Base-by-base conservation (phyloP, 2,113 vertebrate genomes). In the Tricholaema leucomelas region DNA sequence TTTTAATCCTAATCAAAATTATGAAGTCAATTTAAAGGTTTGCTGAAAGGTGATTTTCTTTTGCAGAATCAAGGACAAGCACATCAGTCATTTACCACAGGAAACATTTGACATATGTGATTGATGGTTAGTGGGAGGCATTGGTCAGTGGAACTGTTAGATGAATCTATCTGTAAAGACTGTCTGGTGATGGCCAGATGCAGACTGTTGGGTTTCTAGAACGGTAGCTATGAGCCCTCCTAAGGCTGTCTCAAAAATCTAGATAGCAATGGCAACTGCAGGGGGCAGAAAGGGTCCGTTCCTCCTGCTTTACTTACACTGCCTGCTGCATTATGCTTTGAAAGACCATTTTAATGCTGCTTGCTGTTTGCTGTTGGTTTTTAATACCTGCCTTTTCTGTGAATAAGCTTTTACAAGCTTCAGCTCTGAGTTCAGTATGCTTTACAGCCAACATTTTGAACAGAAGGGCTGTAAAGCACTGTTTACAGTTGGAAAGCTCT, bases 241-340 rank as follows among this genome's bases (percentile, higher is more conserved):
- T 83, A 52, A 55, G 30, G 73, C 83, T 89, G 66, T 58, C 46
- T 93, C 81, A 79, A 95, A 94, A 94, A 89, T 94, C 72, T 55
- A 44, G 85, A 44, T 82, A 78, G 80, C 79, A n/a, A 2, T 92
- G 82, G 92, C 55, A 93, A 97, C 92, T 94, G 91, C 88, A 96
- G 95, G 90, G 93, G 94, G 94, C 96, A 95, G 92, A 96, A 96
- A 95, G 84, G 87, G 83, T 94, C 94, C 46, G 0, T 86, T 91
- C 75, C 90, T 94, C 14, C 48, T 88, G 78, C 85, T 56, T 66
- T 67, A 31, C 93, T 88, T 75, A 10, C 28, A 12, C 60, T 56
- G 91, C 76, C 71, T 88, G 5, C 92, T 85, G 66, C 13, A 15
- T 94, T 96, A n/a, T 91, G 85, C 96, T 95, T 96, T 87, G 70